phyloP scores from a whole-genome alignment of 2,113 vertebrate species.

The Propithecus coquereli region DNA sequence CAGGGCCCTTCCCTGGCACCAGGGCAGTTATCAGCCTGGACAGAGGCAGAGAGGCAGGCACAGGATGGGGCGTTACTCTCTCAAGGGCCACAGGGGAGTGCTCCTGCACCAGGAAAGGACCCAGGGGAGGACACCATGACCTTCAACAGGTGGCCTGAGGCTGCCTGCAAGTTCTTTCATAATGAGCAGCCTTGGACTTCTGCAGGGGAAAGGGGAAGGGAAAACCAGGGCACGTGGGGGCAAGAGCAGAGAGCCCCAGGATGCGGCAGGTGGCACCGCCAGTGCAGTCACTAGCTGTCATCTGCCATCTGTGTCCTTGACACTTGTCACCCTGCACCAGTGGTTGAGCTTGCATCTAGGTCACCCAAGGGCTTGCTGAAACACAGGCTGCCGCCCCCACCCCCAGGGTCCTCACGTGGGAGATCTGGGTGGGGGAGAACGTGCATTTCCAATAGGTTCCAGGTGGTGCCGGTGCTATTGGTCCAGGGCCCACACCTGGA shows the following conservation, averaged over 20 bases:
- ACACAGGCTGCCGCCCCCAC: not conserved
- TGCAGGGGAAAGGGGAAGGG: not conserved
- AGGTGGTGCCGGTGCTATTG: not conserved
- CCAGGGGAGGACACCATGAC: not conserved
- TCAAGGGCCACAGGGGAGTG: not conserved
- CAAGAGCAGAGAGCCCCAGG: not conserved
- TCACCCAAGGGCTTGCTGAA: not conserved
- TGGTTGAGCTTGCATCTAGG: not conserved
- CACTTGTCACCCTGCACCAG: rapidly evolving
- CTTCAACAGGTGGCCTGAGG: too few species aligned
- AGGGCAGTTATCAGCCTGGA: not conserved
- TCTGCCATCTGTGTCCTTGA: not conserved
- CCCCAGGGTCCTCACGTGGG: too few species aligned
- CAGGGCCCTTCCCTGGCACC: not conserved
- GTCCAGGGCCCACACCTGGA: not conserved
- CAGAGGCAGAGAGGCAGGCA: not conserved
- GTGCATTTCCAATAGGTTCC: rapidly evolving
- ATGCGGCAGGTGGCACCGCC: too few species aligned
- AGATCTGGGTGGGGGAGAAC: not conserved
- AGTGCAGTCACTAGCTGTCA: not conserved
- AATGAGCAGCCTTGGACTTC: too few species aligned
- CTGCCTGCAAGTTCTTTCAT: rapidly evolving
- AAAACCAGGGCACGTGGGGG: rapidly evolving
- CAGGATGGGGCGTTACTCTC: not conserved
- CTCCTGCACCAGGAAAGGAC: not conserved